Conservation (phyloP, 2,113 vertebrate genomes). For the Corythaeola cristata region DNA sequence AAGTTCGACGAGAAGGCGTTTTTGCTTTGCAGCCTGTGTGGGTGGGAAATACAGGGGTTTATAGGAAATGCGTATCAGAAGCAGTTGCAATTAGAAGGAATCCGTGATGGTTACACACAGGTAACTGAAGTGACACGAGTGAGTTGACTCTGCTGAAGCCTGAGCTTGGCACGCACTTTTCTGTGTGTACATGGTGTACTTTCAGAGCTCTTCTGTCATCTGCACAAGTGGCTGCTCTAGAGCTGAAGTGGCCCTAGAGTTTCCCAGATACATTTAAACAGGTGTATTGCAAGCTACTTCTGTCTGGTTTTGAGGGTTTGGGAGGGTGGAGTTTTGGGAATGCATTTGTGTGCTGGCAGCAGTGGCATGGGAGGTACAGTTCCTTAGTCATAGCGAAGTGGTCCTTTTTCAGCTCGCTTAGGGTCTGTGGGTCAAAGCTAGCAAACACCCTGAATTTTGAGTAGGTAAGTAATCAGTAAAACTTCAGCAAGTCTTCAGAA, state of each 20-base stretch:
- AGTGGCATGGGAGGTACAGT: background rate
- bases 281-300: background rate
- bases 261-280: background rate
- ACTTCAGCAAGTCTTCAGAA: background rate
- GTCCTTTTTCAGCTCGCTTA: background rate
- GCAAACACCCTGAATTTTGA: background rate
- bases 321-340: background rate
- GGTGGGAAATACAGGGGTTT: conserved; percentile 18
- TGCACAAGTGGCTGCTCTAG: conserved; percentile 20
- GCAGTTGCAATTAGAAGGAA: background rate
- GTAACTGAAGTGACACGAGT: background rate
- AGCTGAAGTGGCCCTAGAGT: background rate
- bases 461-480: background rate
- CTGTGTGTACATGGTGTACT: background rate
- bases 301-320: conserved; percentile 1
- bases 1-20: background rate
- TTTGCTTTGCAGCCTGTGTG: background rate
- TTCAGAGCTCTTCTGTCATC: conserved; percentile 48
- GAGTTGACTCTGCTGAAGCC: conserved; percentile 16
- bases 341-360: background rate
- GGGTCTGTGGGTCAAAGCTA: background rate
- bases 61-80: conserved; percentile 33
- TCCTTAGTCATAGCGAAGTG: background rate
- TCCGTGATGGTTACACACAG: background rate
- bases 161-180: background rate